Conservation (phyloP, 2,113 vertebrate species). For the Tachycineta bicolor region DNA sequence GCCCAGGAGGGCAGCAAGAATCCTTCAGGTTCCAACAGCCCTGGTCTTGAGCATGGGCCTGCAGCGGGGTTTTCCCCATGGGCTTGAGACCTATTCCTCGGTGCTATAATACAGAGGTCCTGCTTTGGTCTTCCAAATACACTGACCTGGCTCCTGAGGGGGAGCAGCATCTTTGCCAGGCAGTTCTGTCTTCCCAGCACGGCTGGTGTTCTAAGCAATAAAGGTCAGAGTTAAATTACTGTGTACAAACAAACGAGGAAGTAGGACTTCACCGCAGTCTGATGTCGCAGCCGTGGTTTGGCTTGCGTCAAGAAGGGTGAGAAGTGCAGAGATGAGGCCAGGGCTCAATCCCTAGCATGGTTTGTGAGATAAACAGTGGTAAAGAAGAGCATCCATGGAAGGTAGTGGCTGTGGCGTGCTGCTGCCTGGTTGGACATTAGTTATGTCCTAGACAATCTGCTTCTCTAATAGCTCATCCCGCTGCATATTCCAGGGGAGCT, state of each 20-base stretch:
- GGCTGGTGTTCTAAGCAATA: constrained; percentile 68
- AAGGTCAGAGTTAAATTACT: constrained; percentile 22
- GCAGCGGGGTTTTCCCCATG: not conserved
- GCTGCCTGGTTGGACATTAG: not conserved
- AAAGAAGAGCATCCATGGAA: not conserved
- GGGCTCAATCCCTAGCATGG: not conserved
- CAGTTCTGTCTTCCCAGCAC: constrained; percentile 31
- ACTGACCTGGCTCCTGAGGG: constrained; percentile 9
- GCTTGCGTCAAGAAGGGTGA: not conserved
- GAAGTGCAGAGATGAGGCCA: not conserved
- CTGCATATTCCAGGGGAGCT: not conserved
- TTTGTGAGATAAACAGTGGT: not conserved
- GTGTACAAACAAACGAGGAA: not conserved
- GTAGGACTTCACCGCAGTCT: not conserved
- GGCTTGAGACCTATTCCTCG: constrained; percentile 4
- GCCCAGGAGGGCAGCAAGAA: not conserved
- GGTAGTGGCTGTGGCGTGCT: not conserved
- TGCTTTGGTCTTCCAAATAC: constrained; percentile 53
- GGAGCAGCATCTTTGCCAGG: constrained; percentile 5
- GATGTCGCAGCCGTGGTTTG: not conserved
- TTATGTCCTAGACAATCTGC: not conserved
- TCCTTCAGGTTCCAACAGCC: not conserved
- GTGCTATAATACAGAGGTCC: constrained; percentile 33
- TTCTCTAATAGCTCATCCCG: not conserved
- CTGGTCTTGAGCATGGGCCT: not conserved